Base-by-base conservation (phyloP, 2,797 vertebrate species). In the Ctenopoma kingsleyae region DNA sequence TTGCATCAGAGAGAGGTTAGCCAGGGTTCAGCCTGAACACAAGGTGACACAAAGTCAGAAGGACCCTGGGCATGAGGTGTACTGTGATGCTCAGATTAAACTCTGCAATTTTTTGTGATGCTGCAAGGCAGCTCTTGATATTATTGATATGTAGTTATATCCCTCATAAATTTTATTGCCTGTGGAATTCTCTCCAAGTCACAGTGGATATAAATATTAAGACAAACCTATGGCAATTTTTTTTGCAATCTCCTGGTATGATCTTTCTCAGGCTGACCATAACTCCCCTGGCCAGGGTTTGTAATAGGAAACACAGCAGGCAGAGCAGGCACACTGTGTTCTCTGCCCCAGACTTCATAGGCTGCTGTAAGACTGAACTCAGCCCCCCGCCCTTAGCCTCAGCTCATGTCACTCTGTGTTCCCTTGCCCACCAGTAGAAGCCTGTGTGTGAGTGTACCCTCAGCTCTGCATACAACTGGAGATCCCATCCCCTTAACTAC, bases 11-110 rank as follows among this genome's bases (percentile, higher is more conserved):
- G 50, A 47, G 78, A 80, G 87, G 88, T 93, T 80, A 92, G 67
- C 86, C 85, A 91, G 85, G 89, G 90, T 92, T 92, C 88, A 91
- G 36, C 38, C 52, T 64, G n/a, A 85, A 58, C 58, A 65, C 67
- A 56, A 69, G 66, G 78, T 72, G 63, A 76, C 76, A 77, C 71
- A 71, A 17, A 67, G 76, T 51, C 71, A 85, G 60, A 67, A 89
- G 76, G 83, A 87, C 83, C 84, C 69, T 47, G 6, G 80, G 82
- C 78, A 36, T 76, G 62, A 80, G 65, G 49, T 79, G 81, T 71
- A 82, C 75, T 76, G 64, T 43, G 56, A 55, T 62, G 56, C 73
- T 84, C 62, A 78, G 57, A 89, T 89, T 73, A 88, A 85, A 80
- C 57, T 52, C 55, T 19, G 60, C 61, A 68, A 85, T 88, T 3